Conservation (phyloP, 2,113 vertebrate species). For the Limanda limanda region DNA sequence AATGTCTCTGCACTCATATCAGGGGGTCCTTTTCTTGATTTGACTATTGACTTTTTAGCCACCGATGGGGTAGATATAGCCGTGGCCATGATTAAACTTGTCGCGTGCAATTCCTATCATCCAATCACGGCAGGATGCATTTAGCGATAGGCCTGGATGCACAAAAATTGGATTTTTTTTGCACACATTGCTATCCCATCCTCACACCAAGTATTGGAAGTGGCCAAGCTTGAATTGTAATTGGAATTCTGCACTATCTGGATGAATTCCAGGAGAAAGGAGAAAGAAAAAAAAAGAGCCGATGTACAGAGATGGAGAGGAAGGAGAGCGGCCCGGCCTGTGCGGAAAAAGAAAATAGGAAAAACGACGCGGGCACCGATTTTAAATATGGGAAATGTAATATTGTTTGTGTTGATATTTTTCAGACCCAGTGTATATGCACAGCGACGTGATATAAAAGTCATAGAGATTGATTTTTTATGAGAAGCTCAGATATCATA, state of each 20-base stretch:
- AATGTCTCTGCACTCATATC: conserved; percentile 73
- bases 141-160: conserved; percentile 71
- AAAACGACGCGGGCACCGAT: conserved; percentile 41
- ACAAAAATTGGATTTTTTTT: conserved; percentile 74
- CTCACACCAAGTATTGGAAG: conserved; percentile 66
- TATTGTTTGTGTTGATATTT: conserved; percentile 62
- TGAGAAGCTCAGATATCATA: conserved; percentile 40
- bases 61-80: conserved; percentile 62
- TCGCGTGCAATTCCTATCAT: conserved; percentile 61
- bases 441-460: conserved; percentile 49
- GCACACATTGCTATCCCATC: conserved; percentile 66
- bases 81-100: conserved; percentile 74
- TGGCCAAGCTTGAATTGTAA: conserved; percentile 69
- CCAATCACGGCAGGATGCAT: conserved; percentile 63
- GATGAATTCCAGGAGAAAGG: conserved; percentile 47
- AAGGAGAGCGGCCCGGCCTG: conserved; percentile 32
- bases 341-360: not conserved
- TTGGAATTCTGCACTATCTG: conserved; percentile 66
- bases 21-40: conserved; percentile 59
- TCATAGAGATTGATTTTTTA: conserved; percentile 35
- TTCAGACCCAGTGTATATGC: conserved; percentile 53
- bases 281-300: conserved; percentile 22
- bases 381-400: conserved; percentile 58
- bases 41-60: conserved; percentile 71
- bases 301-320: conserved; percentile 22